Conservation (phyloP, 2,113 vertebrate species). For the Microcebus jonahi region DNA sequence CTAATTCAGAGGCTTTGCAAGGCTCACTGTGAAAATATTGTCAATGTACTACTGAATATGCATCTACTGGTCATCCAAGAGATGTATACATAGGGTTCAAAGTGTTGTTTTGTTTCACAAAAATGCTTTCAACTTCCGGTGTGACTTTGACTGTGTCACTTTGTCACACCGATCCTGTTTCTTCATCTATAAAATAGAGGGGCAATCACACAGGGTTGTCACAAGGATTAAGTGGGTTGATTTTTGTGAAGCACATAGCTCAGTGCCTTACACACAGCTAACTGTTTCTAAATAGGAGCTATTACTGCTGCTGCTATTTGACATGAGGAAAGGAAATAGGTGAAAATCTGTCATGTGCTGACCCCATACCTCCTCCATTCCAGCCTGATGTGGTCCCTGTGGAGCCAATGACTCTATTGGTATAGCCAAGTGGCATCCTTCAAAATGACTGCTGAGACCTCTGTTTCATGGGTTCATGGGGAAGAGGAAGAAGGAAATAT, state of each 20-base stretch:
- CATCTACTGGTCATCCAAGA: not conserved
- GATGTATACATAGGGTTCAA: not conserved
- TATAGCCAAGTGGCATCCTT: not conserved
- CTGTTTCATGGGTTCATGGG: not conserved
- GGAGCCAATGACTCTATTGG: not conserved
- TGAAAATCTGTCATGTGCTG: not conserved
- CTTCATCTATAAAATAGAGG: not conserved
- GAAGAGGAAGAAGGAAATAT: not conserved
- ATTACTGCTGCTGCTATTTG: not conserved
- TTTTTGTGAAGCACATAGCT: not conserved
- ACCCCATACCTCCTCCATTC: not conserved
- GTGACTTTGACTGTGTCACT: not conserved
- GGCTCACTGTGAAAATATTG: not conserved
- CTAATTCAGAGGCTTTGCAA: not conserved
- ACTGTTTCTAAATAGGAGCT: not conserved
- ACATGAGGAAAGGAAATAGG: not conserved
- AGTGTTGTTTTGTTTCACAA: not conserved
- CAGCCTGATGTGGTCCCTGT: not conserved
- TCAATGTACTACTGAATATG: not conserved
- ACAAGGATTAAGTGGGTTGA: not conserved
- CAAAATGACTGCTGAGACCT: not conserved
- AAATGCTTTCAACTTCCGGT: not conserved
- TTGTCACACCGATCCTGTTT: not conserved
- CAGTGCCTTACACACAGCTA: not conserved
- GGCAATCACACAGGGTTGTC: not conserved